These are phyloP conservation scores for Chrysopilus asiliformis DNA, from an alignment of 2,888 invertebrate genomes.

Conservation along the genomic window DNA sequence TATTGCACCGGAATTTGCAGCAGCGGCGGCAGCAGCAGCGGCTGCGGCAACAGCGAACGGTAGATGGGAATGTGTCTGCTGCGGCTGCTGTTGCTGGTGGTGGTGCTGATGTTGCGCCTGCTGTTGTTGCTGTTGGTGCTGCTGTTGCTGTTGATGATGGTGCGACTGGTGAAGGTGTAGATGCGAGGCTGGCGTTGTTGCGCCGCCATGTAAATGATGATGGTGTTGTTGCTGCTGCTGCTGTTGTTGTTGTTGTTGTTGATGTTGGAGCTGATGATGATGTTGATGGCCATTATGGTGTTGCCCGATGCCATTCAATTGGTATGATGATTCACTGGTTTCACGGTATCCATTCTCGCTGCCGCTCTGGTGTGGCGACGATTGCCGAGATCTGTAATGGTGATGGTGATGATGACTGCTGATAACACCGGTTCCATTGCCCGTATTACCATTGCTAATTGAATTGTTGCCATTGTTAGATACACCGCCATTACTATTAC, in stretches of 20 bases:
- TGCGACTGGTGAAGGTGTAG: conserved; percentile 8
- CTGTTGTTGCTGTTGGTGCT: no score
- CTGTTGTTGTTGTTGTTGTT: no score
- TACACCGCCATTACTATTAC: conserved; percentile 7
- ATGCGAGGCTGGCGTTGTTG: conserved; percentile 2
- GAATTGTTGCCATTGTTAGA: not conserved
- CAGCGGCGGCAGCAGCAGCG: conserved; percentile 21
- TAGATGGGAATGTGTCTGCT: not conserved
- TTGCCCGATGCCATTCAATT: not conserved
- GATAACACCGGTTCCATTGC: no score
- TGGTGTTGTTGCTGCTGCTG: conserved; percentile 27
- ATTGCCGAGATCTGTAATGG: conserved; percentile 3
- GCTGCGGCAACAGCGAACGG: conserved; percentile 8
- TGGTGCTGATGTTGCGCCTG: conserved; percentile 20
- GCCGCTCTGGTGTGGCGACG: conserved; percentile 2
- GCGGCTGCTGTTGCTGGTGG: conserved; percentile 41
- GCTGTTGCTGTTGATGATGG: conserved; percentile 5
- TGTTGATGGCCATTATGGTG: conserved; percentile 4
- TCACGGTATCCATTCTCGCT: not conserved
- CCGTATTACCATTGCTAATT: not conserved
- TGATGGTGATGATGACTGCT: conserved; percentile 4
- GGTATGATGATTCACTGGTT: conserved; percentile 1
- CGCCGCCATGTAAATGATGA: conserved; percentile 35
- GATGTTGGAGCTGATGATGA: no score
- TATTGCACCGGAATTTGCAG: conserved; percentile 11